Percentiles rank a stretch among this genome's conserved stretches.
These are phyloP conservation scores for Emmelina monodactyla DNA, from an alignment of 2,888 invertebrate genomes.

Conservation along the genomic window DNA sequence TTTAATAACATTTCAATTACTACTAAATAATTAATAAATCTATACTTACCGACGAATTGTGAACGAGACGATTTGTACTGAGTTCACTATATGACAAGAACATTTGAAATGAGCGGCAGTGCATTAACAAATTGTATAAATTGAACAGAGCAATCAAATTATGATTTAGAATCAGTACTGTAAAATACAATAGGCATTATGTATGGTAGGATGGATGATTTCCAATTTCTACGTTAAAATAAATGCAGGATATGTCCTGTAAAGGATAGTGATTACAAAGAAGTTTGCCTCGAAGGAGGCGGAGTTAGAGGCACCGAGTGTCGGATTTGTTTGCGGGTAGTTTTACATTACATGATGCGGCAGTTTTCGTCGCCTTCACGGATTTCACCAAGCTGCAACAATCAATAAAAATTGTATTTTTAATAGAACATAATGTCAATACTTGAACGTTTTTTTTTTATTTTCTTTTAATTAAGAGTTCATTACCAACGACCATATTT, in stretches of 20 bases:
- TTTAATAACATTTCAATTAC: background rate
- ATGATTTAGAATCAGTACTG: no score
- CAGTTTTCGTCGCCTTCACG: slow-evolving; percentile 55
- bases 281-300: slow-evolving; percentile 4
- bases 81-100: slow-evolving; percentile 24
- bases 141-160: no score
- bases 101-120: slow-evolving; percentile 18
- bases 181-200: no score
- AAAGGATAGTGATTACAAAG: background rate
- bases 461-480: no score
- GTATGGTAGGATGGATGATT: no score
- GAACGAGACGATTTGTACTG: slow-evolving; percentile 43
- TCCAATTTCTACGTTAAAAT: no score
- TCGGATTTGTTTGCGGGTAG: slow-evolving; percentile 9
- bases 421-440: slow-evolving; percentile 2
- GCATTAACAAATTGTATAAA: slow-evolving; percentile 15
- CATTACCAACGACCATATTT: no score
- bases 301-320: slow-evolving; percentile 28
- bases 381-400: slow-evolving; percentile 39
- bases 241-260: background rate
- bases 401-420: background rate
- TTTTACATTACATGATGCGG: slow-evolving; percentile 43
- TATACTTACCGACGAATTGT: slow-evolving; percentile 39
- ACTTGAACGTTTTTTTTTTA: background rate
- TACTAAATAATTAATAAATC: slow-evolving; percentile 15